phyloP scores from a whole-genome alignment of 1,140 invertebrate genomes.

The Hycleus phaleratus region DNA sequence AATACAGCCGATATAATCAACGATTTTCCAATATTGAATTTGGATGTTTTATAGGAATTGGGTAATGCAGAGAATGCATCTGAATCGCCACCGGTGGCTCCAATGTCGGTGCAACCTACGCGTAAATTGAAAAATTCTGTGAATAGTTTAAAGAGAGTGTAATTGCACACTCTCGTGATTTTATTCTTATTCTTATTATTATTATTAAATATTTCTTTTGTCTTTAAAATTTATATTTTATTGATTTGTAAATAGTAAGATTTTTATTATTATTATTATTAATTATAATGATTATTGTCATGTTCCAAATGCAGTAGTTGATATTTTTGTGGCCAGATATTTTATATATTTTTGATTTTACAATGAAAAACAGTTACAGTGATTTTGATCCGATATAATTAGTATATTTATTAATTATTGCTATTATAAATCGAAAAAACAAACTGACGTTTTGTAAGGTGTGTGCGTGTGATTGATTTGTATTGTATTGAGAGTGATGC shows the following conservation, averaged over 20 bases:
- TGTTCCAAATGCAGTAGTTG: background rate
- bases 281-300: slow-evolving; percentile 25
- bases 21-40: background rate
- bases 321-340: slow-evolving; percentile 4
- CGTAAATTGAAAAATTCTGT: slow-evolving; percentile 61
- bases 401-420: background rate
- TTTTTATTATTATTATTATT: slow-evolving; percentile 19
- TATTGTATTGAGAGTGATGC: slow-evolving; percentile 7
- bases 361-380: background rate
- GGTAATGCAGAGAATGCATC: slow-evolving; percentile 47
- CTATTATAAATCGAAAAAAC: background rate
- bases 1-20: too few relatives aligned
- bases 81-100: slow-evolving; percentile 59
- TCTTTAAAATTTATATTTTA: slow-evolving; percentile 33
- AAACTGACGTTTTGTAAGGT: background rate
- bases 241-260: slow-evolving; percentile 34
- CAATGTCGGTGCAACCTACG: slow-evolving; percentile 72
- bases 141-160: slow-evolving; percentile 47
- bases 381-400: background rate
- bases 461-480: background rate
- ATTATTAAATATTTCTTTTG: slow-evolving; percentile 26
- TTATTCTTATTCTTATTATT: slow-evolving; percentile 40
- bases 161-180: too few relatives aligned
- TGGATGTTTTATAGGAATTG: slow-evolving; percentile 47
- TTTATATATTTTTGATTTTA: background rate